Percentiles rank a stretch among this genome's conserved stretches.
Conservation (phyloP, 2,888 invertebrate genomes). For the Heliconius cydno region DNA sequence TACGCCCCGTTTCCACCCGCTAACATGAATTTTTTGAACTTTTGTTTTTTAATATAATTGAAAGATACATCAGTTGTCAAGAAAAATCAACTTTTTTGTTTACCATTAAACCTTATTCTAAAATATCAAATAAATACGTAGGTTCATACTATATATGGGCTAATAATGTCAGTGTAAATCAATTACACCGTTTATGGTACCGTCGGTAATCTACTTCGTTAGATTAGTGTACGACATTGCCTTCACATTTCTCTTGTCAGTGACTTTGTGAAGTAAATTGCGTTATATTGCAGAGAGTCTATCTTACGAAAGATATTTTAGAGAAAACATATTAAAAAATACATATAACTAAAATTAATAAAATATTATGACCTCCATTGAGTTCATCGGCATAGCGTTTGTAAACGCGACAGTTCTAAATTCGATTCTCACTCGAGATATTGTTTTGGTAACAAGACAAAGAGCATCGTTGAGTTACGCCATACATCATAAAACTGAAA, state of each 20-base stretch:
- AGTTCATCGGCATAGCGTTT: too few relatives aligned
- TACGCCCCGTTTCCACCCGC: too few relatives aligned
- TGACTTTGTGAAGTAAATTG: neutral
- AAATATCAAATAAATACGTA: neutral
- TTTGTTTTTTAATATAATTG: neutral
- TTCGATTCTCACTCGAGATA: too few relatives aligned
- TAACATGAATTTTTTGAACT: too few relatives aligned
- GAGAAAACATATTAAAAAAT: too few relatives aligned
- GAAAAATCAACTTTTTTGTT: neutral
- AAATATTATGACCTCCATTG: too few relatives aligned
- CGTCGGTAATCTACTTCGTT: slow-evolving; percentile 19
- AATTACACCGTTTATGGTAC: slow-evolving; percentile 1
- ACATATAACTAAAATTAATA: too few relatives aligned
- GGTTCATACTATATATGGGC: neutral
- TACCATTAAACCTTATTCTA: too few relatives aligned
- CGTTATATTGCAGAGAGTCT: neutral
- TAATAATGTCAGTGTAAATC: slow-evolving; percentile 2
- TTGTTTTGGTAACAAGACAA: too few relatives aligned
- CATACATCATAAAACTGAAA: too few relatives aligned
- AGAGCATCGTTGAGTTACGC: too few relatives aligned
- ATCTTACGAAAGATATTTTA: neutral
- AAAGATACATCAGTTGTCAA: neutral
- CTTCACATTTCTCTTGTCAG: slow-evolving; percentile 23
- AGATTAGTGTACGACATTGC: slow-evolving; percentile 6
- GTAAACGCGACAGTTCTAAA: too few relatives aligned